These are phyloP conservation scores for Neodiprion pinetum DNA, from an alignment of 1,140 invertebrate genomes.

Conservation along the genomic window DNA sequence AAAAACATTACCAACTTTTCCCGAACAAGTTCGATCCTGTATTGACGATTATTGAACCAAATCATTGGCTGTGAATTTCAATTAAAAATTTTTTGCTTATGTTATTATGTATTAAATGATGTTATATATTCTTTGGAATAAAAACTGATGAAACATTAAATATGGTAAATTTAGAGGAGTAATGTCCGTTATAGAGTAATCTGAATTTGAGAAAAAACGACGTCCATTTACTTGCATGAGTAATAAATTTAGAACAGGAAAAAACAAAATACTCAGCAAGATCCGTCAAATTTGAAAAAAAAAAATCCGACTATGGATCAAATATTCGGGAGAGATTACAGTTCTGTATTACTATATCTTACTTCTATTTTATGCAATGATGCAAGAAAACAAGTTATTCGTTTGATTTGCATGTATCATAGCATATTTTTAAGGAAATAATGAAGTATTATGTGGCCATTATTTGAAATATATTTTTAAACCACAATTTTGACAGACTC, in stretches of 20 bases:
- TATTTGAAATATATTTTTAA: too few species aligned
- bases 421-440: too few species aligned
- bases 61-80: not conserved
- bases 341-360: too few species aligned
- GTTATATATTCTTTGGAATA: not conserved
- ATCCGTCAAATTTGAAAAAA: slow-evolving; percentile 10
- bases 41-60: slow-evolving; percentile 14
- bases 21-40: slow-evolving; percentile 16
- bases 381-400: slow-evolving; percentile 20
- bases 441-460: too few species aligned
- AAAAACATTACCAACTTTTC: slow-evolving; percentile 31
- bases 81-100: not conserved
- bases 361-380: not conserved
- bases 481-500: too few species aligned
- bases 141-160: slow-evolving; percentile 13
- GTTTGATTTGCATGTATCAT: too few species aligned
- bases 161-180: not conserved
- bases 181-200: too few species aligned
- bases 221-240: not conserved
- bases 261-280: not conserved
- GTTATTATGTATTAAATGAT: slow-evolving; percentile 3
- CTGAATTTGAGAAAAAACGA: too few species aligned
- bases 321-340: too few species aligned
- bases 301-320: too few species aligned
- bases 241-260: too few species aligned